phyloP scores from a whole-genome alignment of 1,140 invertebrate genomes.

The Planococcus citri region DNA sequence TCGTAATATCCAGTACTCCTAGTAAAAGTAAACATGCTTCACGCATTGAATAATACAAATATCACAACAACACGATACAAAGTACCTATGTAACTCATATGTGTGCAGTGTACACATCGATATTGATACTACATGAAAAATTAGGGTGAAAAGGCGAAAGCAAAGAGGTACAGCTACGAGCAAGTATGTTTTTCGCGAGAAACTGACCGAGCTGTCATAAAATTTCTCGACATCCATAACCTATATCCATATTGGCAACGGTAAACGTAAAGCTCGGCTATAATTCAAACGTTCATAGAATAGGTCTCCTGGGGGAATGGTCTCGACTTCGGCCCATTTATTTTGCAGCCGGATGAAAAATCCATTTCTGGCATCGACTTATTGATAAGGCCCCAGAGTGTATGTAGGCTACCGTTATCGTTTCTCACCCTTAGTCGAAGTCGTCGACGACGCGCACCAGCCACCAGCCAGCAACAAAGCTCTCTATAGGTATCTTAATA shows the following conservation, averaged over 20 bases:
- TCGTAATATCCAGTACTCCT: no score
- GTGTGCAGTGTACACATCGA: no score
- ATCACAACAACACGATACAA: no score
- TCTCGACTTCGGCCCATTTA: constrained; percentile 17
- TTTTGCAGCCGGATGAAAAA: constrained; percentile 9
- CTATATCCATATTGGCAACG: constrained; percentile 9
- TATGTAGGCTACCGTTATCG: constrained; percentile 15
- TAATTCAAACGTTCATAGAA: constrained; percentile 13
- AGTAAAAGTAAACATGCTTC: no score
- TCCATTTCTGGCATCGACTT: constrained; percentile 19
- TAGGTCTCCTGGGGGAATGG: constrained; percentile 1
- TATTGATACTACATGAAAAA: no score
- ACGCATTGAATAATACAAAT: no score
- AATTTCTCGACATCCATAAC: constrained; percentile 18
- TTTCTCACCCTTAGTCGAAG: background rate
- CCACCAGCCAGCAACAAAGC: background rate
- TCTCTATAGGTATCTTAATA: background rate
- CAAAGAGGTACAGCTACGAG: background rate
- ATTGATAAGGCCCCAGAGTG: constrained; percentile 17
- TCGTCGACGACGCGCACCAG: background rate
- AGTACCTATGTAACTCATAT: no score
- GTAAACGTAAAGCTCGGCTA: background rate
- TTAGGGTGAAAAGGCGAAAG: no score
- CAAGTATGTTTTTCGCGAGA: background rate
- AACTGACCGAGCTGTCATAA: constrained; percentile 19